Evolutionary conservation across 37 sponge, comb jelly and placozoan species (phyloP).

Genomic region (Beroe forskalii): DNA sequence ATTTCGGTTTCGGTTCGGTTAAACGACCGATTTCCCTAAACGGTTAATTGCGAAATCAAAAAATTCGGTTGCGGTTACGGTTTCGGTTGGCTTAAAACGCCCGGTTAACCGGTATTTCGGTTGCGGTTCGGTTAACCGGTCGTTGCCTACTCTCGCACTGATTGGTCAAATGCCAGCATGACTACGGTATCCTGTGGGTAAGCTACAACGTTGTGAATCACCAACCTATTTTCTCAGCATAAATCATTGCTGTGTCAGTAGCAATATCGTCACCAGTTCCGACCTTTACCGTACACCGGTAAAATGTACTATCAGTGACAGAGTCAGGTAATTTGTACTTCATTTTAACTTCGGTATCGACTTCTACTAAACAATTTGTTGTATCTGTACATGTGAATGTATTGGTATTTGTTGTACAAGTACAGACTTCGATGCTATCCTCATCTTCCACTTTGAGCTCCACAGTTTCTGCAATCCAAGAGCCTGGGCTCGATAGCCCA

Average conservation of each 20-base stretch:
- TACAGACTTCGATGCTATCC: not conserved
- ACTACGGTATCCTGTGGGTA: too few relatives aligned
- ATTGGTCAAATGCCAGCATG: too few relatives aligned
- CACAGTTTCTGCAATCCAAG: not conserved
- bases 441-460: not conserved
- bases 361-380: not conserved
- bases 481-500: not conserved
- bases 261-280: not conserved
- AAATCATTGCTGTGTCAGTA: not conserved
- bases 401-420: not conserved
- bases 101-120: too few relatives aligned
- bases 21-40: too few relatives aligned
- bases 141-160: too few relatives aligned
- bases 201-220: too few relatives aligned
- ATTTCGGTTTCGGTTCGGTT: too few relatives aligned
- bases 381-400: not conserved
- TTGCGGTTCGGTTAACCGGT: too few relatives aligned
- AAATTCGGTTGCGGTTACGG: too few relatives aligned
- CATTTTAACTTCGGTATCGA: not conserved
- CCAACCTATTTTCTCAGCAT: conserved; percentile 48
- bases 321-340: not conserved
- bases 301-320: not conserved
- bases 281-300: not conserved
- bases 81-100: too few relatives aligned
- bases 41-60: too few relatives aligned